Evolutionary conservation across 2,888 invertebrate genomes (phyloP).

Genomic region (Dorcus parallelipipedus): DNA sequence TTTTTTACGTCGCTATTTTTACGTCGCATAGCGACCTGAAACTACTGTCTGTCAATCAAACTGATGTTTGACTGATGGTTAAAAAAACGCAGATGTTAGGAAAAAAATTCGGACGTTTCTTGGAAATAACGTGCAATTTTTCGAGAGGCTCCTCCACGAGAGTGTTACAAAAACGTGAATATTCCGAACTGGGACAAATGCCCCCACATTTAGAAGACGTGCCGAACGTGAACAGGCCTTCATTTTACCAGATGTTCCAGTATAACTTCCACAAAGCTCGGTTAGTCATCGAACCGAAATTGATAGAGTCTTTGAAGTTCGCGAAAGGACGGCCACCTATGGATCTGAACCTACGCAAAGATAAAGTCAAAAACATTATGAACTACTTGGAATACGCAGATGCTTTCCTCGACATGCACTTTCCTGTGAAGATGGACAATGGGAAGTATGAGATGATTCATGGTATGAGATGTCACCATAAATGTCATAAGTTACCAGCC

Average conservation of each 20-base stretch:
- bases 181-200: constrained; percentile 32
- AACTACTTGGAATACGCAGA: constrained; percentile 64
- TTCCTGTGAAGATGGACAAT: constrained; percentile 67
- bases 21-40: too few species aligned
- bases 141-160: too few species aligned
- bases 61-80: too few species aligned
- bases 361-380: constrained; percentile 64
- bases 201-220: constrained; percentile 46
- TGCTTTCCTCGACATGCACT: constrained; percentile 62
- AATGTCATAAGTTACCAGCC: constrained; percentile 65
- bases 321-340: constrained; percentile 26
- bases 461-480: constrained; percentile 72
- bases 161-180: not conserved
- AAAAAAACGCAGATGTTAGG: too few species aligned
- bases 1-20: too few species aligned
- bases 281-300: constrained; percentile 51
- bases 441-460: constrained; percentile 69
- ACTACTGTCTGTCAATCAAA: too few species aligned
- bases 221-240: constrained; percentile 49
- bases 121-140: too few species aligned
- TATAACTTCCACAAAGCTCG: constrained; percentile 66
- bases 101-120: too few species aligned
- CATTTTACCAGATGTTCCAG: constrained; percentile 64
- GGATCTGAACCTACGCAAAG: constrained; percentile 57
- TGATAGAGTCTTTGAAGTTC: constrained; percentile 53